These are phyloP conservation scores for Cryptocheilus praepositus DNA, from an alignment of 2,888 invertebrate genomes.

Conservation along the genomic window DNA sequence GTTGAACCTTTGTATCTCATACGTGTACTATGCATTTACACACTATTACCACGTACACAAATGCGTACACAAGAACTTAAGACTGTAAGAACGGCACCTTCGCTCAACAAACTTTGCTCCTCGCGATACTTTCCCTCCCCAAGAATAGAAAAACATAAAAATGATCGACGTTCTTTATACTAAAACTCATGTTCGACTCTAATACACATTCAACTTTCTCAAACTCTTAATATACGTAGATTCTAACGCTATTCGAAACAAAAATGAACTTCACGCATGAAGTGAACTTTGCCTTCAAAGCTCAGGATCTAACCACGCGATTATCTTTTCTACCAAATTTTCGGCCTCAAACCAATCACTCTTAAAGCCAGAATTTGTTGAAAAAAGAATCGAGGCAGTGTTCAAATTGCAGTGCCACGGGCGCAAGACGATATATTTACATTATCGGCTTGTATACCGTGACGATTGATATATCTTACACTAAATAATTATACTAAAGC, in stretches of 20 bases:
- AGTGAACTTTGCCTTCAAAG: conserved; percentile 1
- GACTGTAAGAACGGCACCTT: too few species aligned
- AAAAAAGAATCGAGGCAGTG: too few species aligned
- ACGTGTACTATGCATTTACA: too few species aligned
- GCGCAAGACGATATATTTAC: too few species aligned
- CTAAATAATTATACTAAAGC: too few species aligned
- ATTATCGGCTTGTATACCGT: too few species aligned
- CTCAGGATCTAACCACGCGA: conserved; percentile 6
- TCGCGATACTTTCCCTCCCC: not conserved
- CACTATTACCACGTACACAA: too few species aligned
- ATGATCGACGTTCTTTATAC: not conserved
- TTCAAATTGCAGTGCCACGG: too few species aligned
- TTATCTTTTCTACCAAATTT: not conserved
- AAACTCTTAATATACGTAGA: not conserved
- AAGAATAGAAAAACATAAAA: not conserved
- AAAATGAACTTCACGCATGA: not conserved
- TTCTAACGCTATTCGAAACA: not conserved
- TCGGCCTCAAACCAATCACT: not conserved
- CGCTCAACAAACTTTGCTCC: not conserved
- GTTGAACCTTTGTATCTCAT: too few species aligned
- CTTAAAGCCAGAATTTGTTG: not conserved
- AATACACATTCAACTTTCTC: too few species aligned
- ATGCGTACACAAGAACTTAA: too few species aligned
- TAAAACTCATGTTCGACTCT: not conserved
- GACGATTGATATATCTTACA: too few species aligned